Evolutionary conservation across 2,797 vertebrate genomes (phyloP).

Genomic region (Peromyscus nudipes): DNA sequence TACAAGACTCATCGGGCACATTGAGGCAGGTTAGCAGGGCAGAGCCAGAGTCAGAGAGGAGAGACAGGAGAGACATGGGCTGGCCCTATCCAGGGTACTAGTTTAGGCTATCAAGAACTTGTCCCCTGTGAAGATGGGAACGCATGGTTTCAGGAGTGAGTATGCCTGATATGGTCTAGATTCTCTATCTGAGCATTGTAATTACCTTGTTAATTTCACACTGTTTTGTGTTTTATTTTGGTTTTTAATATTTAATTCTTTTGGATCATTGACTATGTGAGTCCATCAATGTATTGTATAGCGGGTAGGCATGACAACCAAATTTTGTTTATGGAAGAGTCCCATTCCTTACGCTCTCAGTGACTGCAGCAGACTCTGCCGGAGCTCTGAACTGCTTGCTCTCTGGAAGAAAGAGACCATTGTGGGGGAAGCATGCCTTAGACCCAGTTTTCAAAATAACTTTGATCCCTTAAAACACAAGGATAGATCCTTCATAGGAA

Average conservation of each 20-base stretch:
- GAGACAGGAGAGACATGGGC: not conserved
- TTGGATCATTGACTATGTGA: constrained; percentile 84
- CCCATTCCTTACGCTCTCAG: constrained; percentile 18
- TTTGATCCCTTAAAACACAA: constrained; percentile 24
- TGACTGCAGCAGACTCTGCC: constrained; percentile 46
- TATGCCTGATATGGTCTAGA: not conserved
- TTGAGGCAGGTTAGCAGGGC: not conserved
- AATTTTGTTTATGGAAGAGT: constrained; percentile 4
- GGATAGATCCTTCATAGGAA: constrained; percentile 65
- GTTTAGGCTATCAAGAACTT: not conserved
- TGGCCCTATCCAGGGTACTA: not conserved
- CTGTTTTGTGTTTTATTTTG: not conserved
- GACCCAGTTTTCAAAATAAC: not conserved
- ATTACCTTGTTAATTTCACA: not conserved
- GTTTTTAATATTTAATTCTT: not conserved
- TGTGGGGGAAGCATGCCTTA: not conserved
- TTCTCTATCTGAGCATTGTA: constrained; percentile 29
- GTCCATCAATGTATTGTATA: constrained; percentile 66
- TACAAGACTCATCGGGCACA: not conserved
- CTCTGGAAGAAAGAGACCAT: not conserved
- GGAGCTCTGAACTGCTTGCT: not conserved
- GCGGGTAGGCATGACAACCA: constrained; percentile 35
- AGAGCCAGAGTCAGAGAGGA: not conserved
- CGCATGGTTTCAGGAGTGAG: not conserved
- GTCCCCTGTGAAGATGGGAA: not conserved